Conservation (phyloP, 2,113 vertebrate genomes). For the Sturnus vulgaris region DNA sequence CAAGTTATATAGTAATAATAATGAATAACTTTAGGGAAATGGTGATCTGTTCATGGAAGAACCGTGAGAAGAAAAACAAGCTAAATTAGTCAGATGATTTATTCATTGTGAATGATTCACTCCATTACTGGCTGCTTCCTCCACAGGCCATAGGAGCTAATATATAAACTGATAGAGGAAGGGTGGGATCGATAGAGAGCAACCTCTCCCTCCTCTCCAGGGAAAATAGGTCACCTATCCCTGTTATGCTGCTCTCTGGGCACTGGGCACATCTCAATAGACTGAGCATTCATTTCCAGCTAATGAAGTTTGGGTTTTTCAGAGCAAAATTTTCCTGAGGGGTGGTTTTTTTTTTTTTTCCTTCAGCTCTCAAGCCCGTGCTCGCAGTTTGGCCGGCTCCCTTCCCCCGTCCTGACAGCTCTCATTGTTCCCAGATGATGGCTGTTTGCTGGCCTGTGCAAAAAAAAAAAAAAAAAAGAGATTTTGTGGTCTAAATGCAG, state of each 20-base stretch:
- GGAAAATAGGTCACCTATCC: constrained; percentile 33
- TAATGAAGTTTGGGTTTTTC: neutral
- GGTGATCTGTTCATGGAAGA: neutral
- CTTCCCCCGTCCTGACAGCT: constrained; percentile 31
- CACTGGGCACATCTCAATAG: neutral
- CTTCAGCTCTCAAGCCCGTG: rapidly evolving
- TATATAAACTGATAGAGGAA: constrained; percentile 9
- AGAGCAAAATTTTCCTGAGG: neutral
- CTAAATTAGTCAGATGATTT: constrained; percentile 46
- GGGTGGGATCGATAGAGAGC: neutral
- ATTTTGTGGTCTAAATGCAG: neutral
- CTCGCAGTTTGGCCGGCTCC: neutral
- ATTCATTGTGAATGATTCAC: constrained; percentile 25
- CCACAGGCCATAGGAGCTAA: neutral
- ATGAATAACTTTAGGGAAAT: neutral
- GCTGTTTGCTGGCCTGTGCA: neutral
- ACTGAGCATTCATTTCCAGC: neutral
- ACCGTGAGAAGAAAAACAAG: constrained; percentile 2
- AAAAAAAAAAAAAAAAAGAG: neutral
- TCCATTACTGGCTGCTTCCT: constrained; percentile 25
- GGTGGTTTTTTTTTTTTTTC: neutral
- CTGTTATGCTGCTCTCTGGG: neutral
- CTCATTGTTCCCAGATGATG: constrained; percentile 53
- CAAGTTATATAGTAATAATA: neutral
- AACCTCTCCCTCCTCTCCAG: neutral